Evolutionary conservation across 2,113 vertebrate genomes (phyloP), one percentile per base, ranked within the genome.

Genomic region (Guaruba guarouba): DNA sequence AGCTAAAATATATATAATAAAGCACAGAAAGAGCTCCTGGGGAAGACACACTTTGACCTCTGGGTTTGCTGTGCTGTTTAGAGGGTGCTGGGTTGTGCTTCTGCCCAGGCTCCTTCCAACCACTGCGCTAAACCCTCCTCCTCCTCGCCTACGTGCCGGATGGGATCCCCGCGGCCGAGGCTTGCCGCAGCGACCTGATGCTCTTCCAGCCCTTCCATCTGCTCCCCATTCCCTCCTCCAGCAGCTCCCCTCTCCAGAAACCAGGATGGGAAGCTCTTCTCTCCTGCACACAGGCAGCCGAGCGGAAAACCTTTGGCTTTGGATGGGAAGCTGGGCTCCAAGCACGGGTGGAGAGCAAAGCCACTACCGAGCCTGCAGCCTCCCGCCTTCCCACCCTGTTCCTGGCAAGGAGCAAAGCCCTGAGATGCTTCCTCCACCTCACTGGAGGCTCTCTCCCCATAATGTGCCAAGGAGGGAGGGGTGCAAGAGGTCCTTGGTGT

Each of bases 161-260:
- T 2, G 1, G 67, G 80, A 61, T 89, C 44, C 86, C 83, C 0
- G 0, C 0, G 17, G 69, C 81, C 15, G 0, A 20, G 79, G 79
- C 71, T 92, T 14, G 0, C 66, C 7, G 14, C 86, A 64, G 91
- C 0, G 2, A 71, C 82, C 62, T 1, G 3, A 48, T 44, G 82
- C 68, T 95, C 78, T 89, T 79, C 89, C 93, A 94, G 57, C 92
- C 85, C 68, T 92, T 93, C 83, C 94, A 96, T 93, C 96, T 95
- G 91, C 79, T 95, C 16, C 68, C 54, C n/a, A 18, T 81, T 39
- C 49, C 79, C 37, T 96, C 67, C 69, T 78, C 57, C 81, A 52
- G 80, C 74, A 70, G 74, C 64, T 83, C 63, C 63, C 12, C 13
- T 61, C n/a, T 62, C 39, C 69, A 18, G 82, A 59, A 94, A 54